phyloP scores from a whole-genome alignment of 2,888 invertebrate genomes.

The Gymnosoma rotundatum region DNA sequence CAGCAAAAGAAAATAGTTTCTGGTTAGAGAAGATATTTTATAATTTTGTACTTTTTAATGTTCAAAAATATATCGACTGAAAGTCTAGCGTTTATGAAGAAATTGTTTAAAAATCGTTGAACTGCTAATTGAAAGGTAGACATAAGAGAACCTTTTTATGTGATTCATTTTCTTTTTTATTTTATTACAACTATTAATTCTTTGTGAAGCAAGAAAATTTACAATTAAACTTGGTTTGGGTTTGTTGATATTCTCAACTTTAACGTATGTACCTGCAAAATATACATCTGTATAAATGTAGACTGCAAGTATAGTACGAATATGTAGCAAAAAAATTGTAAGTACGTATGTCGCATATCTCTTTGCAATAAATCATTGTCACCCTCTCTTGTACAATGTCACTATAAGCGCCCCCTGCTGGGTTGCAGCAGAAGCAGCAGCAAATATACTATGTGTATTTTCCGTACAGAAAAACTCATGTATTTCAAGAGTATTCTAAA shows the following conservation, averaged over 20 bases:
- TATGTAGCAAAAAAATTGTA: constrained; percentile 5
- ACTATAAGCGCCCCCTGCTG: constrained; percentile 78
- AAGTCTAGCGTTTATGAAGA: constrained; percentile 21
- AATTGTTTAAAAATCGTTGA: constrained; percentile 8
- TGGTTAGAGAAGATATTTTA: background rate
- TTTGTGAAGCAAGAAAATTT: constrained; percentile 41
- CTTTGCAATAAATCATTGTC: constrained; percentile 81
- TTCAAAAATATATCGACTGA: constrained; percentile 18
- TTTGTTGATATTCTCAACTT: constrained; percentile 37
- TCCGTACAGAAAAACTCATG: constrained; percentile 12
- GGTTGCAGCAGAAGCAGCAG: constrained; percentile 70
- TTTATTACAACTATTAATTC: constrained; percentile 40
- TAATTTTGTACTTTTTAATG: background rate
- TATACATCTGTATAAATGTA: background rate
- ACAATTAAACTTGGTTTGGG: constrained; percentile 54
- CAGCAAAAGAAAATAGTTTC: constrained; percentile 21
- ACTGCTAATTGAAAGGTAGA: constrained; percentile 32
- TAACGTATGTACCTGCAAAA: background rate
- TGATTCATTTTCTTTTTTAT: constrained; percentile 6
- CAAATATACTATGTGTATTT: constrained; percentile 38
- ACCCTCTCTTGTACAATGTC: constrained; percentile 80
- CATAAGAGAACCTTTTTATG: constrained; percentile 7
- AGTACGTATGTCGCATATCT: constrained; percentile 77
- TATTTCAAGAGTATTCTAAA: constrained; percentile 56
- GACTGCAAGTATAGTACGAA: background rate